Conservation (phyloP, 2,888 invertebrate genomes). For the Lasioglossum zephyrum region DNA sequence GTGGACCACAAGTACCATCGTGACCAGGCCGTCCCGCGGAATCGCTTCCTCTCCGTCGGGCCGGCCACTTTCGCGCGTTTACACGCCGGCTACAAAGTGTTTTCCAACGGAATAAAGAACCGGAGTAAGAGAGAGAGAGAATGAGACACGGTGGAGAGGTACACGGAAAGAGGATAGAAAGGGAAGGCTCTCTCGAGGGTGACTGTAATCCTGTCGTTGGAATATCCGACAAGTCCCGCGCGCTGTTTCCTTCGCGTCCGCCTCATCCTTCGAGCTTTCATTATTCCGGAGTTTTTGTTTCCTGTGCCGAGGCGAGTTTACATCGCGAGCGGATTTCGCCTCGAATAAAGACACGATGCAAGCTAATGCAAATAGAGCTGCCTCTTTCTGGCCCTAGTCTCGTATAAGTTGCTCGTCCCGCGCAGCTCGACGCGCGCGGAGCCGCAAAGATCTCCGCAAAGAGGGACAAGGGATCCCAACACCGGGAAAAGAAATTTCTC, state of each 20-base stretch:
- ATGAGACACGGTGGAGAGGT: neutral
- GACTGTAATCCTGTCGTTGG: slow-evolving; percentile 70
- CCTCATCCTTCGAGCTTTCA: slow-evolving; percentile 33
- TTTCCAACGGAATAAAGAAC: slow-evolving; percentile 65
- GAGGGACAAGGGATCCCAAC: neutral
- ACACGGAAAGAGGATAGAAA: slow-evolving; percentile 24
- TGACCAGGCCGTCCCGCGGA: slow-evolving; percentile 24
- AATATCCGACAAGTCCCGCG: slow-evolving; percentile 62
- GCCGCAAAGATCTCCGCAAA: neutral
- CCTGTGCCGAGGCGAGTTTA: slow-evolving; percentile 38
- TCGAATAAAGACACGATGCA: slow-evolving; percentile 55
- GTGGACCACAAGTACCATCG: slow-evolving; percentile 33
- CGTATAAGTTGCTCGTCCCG: slow-evolving; percentile 28
- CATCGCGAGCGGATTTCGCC: slow-evolving; percentile 57
- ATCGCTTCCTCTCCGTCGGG: slow-evolving; percentile 44
- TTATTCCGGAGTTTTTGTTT: slow-evolving; percentile 52
- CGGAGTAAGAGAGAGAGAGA: slow-evolving; percentile 23
- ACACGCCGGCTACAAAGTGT: slow-evolving; percentile 74
- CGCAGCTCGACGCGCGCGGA: neutral
- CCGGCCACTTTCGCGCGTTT: slow-evolving; percentile 65
- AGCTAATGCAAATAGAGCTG: slow-evolving; percentile 59
- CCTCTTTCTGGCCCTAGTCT: slow-evolving; percentile 27
- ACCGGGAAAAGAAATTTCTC: neutral
- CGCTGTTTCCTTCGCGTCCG: slow-evolving; percentile 26
- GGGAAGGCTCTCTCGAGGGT: slow-evolving; percentile 53